phyloP scores from a whole-genome alignment of 53 echinoderm and acorn worm genomes.

The Luidia sarsii region DNA sequence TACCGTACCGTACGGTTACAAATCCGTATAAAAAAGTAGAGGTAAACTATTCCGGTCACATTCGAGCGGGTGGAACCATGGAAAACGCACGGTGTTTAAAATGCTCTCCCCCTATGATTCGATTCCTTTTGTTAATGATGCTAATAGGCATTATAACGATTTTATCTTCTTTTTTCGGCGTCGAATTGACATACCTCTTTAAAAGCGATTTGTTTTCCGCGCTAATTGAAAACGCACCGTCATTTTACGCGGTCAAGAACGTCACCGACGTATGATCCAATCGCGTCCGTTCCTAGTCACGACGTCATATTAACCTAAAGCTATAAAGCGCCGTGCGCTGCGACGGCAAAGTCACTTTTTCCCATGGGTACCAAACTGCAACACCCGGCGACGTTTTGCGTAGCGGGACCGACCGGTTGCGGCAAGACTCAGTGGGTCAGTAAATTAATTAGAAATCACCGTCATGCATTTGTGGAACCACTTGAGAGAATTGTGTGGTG shows the following conservation, averaged over 20 bases:
- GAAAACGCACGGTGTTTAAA: neutral
- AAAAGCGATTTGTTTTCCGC: neutral
- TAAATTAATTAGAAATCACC: slow-evolving; percentile 47
- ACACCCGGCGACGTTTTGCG: slow-evolving; percentile 37
- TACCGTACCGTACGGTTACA: slow-evolving; percentile 62
- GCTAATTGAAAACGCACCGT: neutral
- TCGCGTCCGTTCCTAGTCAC: neutral
- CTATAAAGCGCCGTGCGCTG: neutral
- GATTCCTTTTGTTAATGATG: neutral
- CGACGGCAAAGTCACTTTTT: too few species aligned
- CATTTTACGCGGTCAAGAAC: neutral
- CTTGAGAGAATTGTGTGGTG: slow-evolving; percentile 58
- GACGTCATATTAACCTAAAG: neutral
- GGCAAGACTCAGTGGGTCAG: slow-evolving; percentile 54
- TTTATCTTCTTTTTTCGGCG: neutral
- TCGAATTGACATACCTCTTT: neutral
- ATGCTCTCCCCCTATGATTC: neutral
- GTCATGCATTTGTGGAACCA: slow-evolving; percentile 44
- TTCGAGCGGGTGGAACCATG: too few species aligned
- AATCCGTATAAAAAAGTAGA: too few species aligned
- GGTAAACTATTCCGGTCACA: too few species aligned
- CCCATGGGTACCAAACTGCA: slow-evolving; percentile 22
- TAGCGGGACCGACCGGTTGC: slow-evolving; percentile 55
- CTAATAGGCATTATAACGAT: neutral
- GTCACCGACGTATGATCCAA: neutral